A percentile compares a stretch with the other conserved stretches of the same genome.
phyloP scores from a whole-genome alignment of 1,140 invertebrate genomes.

The Philopotamus ludificatus region DNA sequence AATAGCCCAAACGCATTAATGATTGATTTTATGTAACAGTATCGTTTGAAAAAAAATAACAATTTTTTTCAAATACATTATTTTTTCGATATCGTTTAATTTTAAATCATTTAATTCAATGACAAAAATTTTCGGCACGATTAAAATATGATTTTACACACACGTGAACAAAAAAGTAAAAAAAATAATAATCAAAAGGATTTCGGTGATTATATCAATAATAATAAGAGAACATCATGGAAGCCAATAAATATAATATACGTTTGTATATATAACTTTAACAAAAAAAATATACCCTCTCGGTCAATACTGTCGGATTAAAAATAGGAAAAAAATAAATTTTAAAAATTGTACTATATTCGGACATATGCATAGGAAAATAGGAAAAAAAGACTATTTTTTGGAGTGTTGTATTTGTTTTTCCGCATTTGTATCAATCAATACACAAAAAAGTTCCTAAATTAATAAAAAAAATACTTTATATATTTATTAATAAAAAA shows the following conservation, averaged over 20 bases:
- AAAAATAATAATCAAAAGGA: too few species aligned
- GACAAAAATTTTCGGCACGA: constrained; percentile 38
- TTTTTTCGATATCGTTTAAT: too few species aligned
- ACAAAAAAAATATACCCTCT: constrained; percentile 27
- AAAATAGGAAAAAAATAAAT: neutral
- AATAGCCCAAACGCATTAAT: constrained; percentile 41
- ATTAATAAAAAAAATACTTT: neutral
- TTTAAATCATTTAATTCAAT: constrained; percentile 15
- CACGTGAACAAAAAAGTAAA: constrained; percentile 36
- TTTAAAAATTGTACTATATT: constrained; percentile 21
- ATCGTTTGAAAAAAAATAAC: constrained; percentile 33
- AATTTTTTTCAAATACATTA: constrained; percentile 24
- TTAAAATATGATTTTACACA: constrained; percentile 32
- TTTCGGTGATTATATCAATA: constrained; percentile 13
- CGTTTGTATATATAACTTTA: neutral
- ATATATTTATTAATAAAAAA: constrained; percentile 7
- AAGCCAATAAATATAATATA: constrained; percentile 40
- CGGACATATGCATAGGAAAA: constrained; percentile 9
- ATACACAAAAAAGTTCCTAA: constrained; percentile 25
- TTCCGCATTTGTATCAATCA: neutral
- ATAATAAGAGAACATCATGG: constrained; percentile 22
- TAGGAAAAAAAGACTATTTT: constrained; percentile 12
- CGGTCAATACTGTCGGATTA: constrained; percentile 32
- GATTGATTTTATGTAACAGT: constrained; percentile 40
- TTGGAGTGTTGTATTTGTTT: constrained; percentile 16